A percentile compares a stretch with the other conserved stretches of the same genome.
phyloP scores from a whole-genome alignment of 2,113 vertebrate species.

The Gadus macrocephalus region DNA sequence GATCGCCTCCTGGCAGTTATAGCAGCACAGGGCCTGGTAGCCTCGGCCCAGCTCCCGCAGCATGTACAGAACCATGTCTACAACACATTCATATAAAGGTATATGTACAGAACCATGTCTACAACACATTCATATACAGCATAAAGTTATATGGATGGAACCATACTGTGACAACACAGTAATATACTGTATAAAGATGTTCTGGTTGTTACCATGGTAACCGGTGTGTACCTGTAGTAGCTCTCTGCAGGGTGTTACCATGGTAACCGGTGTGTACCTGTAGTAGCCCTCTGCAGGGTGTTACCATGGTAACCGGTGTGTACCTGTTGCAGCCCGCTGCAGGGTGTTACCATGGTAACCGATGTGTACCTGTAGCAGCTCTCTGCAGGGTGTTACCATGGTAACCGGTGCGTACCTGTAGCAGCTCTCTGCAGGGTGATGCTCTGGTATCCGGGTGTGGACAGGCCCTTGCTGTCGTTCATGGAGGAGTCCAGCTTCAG shows the following conservation, averaged over 20 bases:
- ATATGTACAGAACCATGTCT: constrained; percentile 93
- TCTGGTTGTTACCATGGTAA: too few species aligned
- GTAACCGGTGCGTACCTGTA: constrained; percentile 79
- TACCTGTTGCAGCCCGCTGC: too few species aligned
- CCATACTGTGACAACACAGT: constrained; percentile 70
- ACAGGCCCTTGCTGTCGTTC: constrained; percentile 79
- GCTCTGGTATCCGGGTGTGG: constrained; percentile 84
- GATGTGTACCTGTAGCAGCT: constrained; percentile 88
- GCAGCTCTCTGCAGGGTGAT: constrained; percentile 85
- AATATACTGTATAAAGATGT: neutral
- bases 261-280: too few species aligned
- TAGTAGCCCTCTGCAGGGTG: too few species aligned
- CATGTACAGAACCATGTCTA: constrained; percentile 94
- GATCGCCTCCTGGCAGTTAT: constrained; percentile 96
- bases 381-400: constrained; percentile 72
- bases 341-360: neutral
- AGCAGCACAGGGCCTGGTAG: constrained; percentile 92
- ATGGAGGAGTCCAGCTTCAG: constrained; percentile 89
- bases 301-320: too few species aligned
- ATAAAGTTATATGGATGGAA: constrained; percentile 77
- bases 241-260: too few species aligned
- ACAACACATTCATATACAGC: constrained; percentile 47
- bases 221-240: too few species aligned
- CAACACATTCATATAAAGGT: constrained; percentile 36
- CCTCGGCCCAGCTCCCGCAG: constrained; percentile 94